Evolutionary conservation across 2,797 vertebrate genomes (phyloP).

Genomic region (Huso huso): DNA sequence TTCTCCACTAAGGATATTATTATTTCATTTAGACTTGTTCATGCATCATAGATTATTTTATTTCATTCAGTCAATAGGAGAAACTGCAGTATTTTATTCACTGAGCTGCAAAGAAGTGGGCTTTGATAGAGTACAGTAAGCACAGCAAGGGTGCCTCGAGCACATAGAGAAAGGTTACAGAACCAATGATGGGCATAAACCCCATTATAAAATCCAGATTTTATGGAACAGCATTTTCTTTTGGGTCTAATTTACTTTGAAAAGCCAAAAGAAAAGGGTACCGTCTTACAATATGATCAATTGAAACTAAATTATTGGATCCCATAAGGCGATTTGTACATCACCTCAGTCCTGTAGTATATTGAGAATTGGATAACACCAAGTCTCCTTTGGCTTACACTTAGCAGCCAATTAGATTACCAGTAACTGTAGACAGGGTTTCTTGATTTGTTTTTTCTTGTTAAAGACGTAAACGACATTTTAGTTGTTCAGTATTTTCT

Average conservation of each 20-base stretch:
- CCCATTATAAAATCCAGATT: constrained; percentile 30
- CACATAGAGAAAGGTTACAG: constrained; percentile 26
- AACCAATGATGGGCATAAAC: constrained; percentile 38
- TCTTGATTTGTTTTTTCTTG: constrained; percentile 68
- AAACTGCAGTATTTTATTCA: constrained; percentile 83
- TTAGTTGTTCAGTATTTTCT: constrained; percentile 57
- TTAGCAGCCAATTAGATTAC: constrained; percentile 77
- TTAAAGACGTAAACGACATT: constrained; percentile 60
- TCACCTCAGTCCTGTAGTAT: constrained; percentile 75
- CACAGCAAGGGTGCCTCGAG: constrained; percentile 36
- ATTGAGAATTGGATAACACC: constrained; percentile 85
- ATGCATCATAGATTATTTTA: constrained; percentile 94
- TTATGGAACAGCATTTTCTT: constrained; percentile 43
- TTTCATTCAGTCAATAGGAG: constrained; percentile 90
- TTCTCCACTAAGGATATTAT: constrained; percentile 95
- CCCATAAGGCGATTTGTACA: constrained; percentile 87
- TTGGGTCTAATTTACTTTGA: constrained; percentile 63
- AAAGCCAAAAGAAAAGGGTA: constrained; percentile 65
- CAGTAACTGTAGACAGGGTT: constrained; percentile 62
- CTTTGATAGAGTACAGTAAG: constrained; percentile 60
- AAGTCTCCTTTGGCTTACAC: constrained; percentile 61
- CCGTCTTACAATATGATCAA: constrained; percentile 80
- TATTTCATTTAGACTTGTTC: constrained; percentile 97
- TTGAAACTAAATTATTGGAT: constrained; percentile 82
- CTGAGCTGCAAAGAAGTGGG: constrained; percentile 56